Evolutionary conservation across 2,888 invertebrate species (phyloP).

Genomic region (Lumbricus terrestris): DNA sequence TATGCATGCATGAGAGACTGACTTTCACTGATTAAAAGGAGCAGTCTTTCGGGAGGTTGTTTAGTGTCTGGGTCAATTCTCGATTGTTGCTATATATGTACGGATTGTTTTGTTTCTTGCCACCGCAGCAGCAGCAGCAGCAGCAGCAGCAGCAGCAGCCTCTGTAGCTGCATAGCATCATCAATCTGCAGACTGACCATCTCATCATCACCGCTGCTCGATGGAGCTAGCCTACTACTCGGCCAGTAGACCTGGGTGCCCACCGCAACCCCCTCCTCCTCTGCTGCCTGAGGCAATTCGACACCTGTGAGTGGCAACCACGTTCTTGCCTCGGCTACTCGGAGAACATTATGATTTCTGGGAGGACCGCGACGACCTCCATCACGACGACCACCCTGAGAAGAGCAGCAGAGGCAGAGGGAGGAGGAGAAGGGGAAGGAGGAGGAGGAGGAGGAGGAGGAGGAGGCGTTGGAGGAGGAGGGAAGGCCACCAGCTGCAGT

Average conservation of each 20-base stretch:
- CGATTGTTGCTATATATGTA: neutral
- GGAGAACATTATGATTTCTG: conserved; percentile 3
- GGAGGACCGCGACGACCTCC: neutral
- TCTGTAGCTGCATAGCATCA: neutral
- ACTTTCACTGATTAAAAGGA: neutral
- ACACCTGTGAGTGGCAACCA: neutral
- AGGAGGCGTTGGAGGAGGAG: too few relatives aligned
- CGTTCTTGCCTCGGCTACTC: neutral
- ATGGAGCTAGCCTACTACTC: neutral
- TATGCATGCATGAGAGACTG: neutral
- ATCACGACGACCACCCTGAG: neutral
- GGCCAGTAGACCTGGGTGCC: too few relatives aligned
- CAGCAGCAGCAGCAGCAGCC: neutral
- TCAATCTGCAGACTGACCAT: neutral
- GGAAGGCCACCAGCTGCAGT: neutral
- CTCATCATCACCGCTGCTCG: neutral
- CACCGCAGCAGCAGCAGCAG: neutral
- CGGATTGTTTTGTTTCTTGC: neutral
- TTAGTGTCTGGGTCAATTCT: neutral
- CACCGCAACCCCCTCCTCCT: too few relatives aligned
- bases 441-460: neutral
- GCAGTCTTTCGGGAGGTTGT: neutral
- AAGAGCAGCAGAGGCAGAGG: neutral
- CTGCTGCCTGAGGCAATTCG: neutral
- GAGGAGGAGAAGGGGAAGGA: neutral